These are phyloP conservation scores for Bujurquina vittata DNA, from an alignment of 2,113 vertebrate species.

Conservation along the genomic window DNA sequence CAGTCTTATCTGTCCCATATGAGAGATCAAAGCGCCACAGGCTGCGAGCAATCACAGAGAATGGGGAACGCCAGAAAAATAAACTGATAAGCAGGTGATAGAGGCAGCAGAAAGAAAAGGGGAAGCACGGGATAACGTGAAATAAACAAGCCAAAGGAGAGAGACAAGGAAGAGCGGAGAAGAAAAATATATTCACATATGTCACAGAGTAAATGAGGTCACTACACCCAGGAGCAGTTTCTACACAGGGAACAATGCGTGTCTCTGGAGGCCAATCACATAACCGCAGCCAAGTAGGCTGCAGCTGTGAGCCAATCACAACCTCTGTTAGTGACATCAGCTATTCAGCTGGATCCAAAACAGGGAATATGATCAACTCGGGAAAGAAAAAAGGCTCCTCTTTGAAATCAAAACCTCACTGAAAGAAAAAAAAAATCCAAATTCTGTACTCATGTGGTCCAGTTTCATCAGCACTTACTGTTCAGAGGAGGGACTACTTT, in stretches of 20 bases:
- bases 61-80: conserved; percentile 51
- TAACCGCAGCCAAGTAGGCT: conserved; percentile 51
- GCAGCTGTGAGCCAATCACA: conserved; percentile 61
- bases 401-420: conserved; percentile 58
- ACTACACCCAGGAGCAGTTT: conserved; percentile 43
- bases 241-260: conserved; percentile 52
- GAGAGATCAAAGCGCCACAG: conserved; percentile 68
- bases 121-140: neutral
- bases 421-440: conserved; percentile 27
- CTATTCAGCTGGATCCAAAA: conserved; percentile 46
- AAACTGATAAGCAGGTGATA: conserved; percentile 56
- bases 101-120: conserved; percentile 15
- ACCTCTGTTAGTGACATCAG: conserved; percentile 63
- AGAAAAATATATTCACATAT: conserved; percentile 37
- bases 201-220: conserved; percentile 58
- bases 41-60: conserved; percentile 52
- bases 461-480: conserved; percentile 46
- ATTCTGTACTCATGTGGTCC: conserved; percentile 14
- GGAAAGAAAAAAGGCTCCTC: conserved; percentile 19
- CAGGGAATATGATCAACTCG: conserved; percentile 56
- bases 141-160: neutral
- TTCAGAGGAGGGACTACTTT: conserved; percentile 6
- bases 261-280: conserved; percentile 65
- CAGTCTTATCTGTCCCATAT: conserved; percentile 66
- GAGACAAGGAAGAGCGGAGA: neutral